Conservation (phyloP, 2,797 vertebrate species). For the Selene dorsalis region DNA sequence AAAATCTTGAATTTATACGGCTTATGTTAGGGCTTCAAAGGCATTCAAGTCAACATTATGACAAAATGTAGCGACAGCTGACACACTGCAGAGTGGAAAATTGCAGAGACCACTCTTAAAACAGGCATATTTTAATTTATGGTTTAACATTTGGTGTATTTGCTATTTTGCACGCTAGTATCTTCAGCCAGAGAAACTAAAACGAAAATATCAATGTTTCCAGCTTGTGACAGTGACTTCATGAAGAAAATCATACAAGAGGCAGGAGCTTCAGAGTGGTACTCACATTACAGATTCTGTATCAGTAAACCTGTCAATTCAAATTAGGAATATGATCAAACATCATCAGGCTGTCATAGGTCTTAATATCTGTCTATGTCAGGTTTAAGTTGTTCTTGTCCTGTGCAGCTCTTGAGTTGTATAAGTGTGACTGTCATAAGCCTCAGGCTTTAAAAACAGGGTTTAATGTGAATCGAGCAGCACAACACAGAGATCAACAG, state of each 20-base stretch:
- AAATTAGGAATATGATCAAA: background rate
- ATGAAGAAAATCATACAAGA: background rate
- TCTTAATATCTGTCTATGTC: slow-evolving; percentile 1
- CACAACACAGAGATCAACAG: slow-evolving; percentile 1
- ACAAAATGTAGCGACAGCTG: slow-evolving; percentile 29
- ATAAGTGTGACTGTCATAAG: slow-evolving; percentile 36
- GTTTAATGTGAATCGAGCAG: slow-evolving; percentile 18
- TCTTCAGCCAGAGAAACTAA: background rate
- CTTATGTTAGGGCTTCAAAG: slow-evolving; percentile 48
- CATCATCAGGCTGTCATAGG: background rate
- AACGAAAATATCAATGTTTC: background rate
- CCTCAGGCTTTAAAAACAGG: slow-evolving; percentile 27
- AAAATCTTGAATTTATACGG: slow-evolving; percentile 31
- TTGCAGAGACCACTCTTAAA: background rate
- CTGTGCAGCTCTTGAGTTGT: slow-evolving; percentile 14
- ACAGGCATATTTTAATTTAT: background rate
- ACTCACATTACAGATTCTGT: background rate
- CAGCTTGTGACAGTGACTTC: background rate
- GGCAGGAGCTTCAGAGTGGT: background rate
- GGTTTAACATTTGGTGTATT: background rate
- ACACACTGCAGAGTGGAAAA: background rate
- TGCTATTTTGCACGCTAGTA: background rate
- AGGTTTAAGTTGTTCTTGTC: slow-evolving; percentile 5
- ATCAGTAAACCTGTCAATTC: background rate
- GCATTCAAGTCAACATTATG: background rate